These are phyloP conservation scores for Hucho hucho DNA, from an alignment of 2,113 vertebrate species.

Conservation along the genomic window DNA sequence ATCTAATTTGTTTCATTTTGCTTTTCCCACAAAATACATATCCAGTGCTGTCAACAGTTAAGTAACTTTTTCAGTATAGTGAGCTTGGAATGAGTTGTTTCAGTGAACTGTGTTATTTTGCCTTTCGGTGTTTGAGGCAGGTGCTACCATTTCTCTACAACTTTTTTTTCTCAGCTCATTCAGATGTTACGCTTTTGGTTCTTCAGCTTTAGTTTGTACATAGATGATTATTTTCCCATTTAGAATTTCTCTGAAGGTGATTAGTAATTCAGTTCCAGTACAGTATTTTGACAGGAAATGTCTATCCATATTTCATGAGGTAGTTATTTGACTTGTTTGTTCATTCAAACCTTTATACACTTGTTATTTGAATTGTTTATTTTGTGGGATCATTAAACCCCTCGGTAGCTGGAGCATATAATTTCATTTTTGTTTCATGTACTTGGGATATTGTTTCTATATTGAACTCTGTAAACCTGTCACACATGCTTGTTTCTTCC, in stretches of 20 bases:
- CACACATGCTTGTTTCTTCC: background rate
- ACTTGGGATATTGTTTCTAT: background rate
- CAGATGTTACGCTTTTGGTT: too few species aligned
- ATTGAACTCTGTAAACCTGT: background rate
- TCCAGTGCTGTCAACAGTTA: too few species aligned
- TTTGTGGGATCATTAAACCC: background rate
- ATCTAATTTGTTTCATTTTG: background rate
- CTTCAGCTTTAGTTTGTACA: background rate
- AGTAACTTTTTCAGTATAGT: background rate
- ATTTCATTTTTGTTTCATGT: background rate
- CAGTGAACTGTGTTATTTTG: conserved; percentile 12
- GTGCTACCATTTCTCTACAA: conserved; percentile 20
- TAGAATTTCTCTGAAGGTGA: background rate
- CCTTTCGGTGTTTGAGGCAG: conserved; percentile 43
- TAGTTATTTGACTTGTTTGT: background rate
- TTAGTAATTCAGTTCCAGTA: background rate
- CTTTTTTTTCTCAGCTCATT: conserved; percentile 9
- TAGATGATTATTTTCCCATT: background rate
- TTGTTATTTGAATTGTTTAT: background rate
- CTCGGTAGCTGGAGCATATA: background rate
- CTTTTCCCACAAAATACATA: background rate
- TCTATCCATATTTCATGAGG: too few species aligned
- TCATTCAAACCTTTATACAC: background rate
- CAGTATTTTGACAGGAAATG: too few species aligned
- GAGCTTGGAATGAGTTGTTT: background rate